Conservation (phyloP, 1,140 invertebrate species). For the Lordiphosa mommai region DNA sequence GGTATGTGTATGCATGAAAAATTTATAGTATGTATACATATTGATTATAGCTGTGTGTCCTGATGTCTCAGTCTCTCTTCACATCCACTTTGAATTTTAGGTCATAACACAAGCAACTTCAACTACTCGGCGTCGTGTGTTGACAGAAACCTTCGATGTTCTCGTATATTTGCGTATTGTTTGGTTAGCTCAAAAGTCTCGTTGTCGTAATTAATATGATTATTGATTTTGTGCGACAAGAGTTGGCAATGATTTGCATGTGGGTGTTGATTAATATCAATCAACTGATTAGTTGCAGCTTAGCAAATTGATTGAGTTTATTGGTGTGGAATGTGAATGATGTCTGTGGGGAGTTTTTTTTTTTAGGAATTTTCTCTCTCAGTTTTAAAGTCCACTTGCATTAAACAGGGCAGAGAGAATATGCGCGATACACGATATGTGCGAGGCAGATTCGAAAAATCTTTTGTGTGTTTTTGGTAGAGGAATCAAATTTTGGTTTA, state of each 20-base stretch:
- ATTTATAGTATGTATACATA: slow-evolving; percentile 49
- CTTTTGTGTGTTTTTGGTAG: too few species aligned
- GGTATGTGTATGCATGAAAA: slow-evolving; percentile 25
- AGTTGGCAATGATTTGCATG: slow-evolving; percentile 24
- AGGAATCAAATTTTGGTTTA: too few species aligned
- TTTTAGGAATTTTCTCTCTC: not conserved
- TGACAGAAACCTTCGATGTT: slow-evolving; percentile 37
- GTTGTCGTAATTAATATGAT: slow-evolving; percentile 51
- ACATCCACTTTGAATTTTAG: not conserved
- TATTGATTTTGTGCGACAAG: slow-evolving; percentile 41
- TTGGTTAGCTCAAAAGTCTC: slow-evolving; percentile 19
- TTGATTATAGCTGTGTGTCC: slow-evolving; percentile 46
- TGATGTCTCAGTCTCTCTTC: slow-evolving; percentile 15
- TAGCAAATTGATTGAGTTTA: slow-evolving; percentile 26
- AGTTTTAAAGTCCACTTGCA: not conserved
- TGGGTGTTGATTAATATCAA: slow-evolving; percentile 57
- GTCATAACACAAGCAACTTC: slow-evolving; percentile 23
- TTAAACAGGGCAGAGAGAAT: too few species aligned
- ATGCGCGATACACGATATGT: too few species aligned
- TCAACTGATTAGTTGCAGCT: slow-evolving; percentile 54
- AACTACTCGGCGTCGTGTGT: slow-evolving; percentile 12
- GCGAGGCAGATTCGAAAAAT: too few species aligned
- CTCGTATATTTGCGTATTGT: slow-evolving; percentile 8
- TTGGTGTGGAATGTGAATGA: slow-evolving; percentile 1
- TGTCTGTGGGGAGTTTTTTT: not conserved